A percentile compares a stretch with the other conserved stretches of the same genome.
Conservation (phyloP, 2,113 vertebrate species). For the Cryptotis parvus region DNA sequence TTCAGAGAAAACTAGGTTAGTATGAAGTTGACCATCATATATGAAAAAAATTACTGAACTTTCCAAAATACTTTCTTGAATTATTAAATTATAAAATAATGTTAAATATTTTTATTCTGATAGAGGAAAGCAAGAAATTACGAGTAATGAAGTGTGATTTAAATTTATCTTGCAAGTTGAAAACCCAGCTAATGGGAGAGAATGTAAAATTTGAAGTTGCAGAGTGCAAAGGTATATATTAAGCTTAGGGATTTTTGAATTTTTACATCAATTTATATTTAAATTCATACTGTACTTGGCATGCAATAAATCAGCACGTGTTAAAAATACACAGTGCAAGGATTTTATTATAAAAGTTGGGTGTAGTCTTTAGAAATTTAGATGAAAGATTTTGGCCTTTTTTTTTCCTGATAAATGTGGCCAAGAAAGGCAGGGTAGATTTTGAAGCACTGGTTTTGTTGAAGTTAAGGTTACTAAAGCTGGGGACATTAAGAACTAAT, state of each 20-base stretch:
- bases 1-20: conserved; percentile 60
- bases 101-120: conserved; percentile 33
- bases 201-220: conserved; percentile 55
- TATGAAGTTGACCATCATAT: conserved; percentile 42
- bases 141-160: conserved; percentile 10
- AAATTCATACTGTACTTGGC: conserved; percentile 77
- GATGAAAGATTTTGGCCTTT: conserved; percentile 68
- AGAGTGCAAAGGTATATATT: conserved; percentile 82
- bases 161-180: conserved; percentile 29
- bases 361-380: conserved; percentile 73
- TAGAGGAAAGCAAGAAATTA: conserved; percentile 21
- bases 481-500: conserved; percentile 75
- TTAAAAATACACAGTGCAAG: conserved; percentile 65
- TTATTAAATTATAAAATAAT: conserved; percentile 27
- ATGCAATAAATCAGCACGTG: conserved; percentile 80
- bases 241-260: conserved; percentile 79
- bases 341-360: conserved; percentile 72
- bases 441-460: conserved; percentile 80
- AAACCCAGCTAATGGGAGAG: conserved; percentile 45
- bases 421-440: conserved; percentile 80
- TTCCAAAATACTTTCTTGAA: background rate
- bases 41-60: conserved; percentile 62
- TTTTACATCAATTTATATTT: conserved; percentile 77
- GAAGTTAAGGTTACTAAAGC: conserved; percentile 76
- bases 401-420: conserved; percentile 70